Evolutionary conservation across 2,797 vertebrate genomes (phyloP).

Genomic region (Simalia tracyae): DNA sequence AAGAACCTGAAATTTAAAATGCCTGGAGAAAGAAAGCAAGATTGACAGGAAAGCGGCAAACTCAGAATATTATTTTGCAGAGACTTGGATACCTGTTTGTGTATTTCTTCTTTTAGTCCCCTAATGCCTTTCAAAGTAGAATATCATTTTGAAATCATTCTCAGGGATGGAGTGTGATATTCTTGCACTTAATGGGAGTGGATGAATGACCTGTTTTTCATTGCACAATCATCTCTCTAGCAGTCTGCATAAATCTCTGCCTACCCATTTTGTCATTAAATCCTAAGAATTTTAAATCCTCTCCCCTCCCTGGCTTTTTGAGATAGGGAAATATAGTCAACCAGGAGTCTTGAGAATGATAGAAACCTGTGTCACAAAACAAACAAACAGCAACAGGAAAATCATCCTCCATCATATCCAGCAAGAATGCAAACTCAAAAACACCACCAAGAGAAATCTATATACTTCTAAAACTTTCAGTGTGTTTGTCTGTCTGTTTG

Average conservation of each 20-base stretch:
- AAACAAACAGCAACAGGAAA: background rate
- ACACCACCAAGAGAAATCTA: background rate
- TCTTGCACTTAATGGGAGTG: background rate
- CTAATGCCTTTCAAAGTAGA: background rate
- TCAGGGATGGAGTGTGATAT: background rate
- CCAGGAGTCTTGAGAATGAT: background rate
- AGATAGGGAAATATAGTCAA: background rate
- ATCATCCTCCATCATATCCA: background rate
- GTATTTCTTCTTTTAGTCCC: background rate
- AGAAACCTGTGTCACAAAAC: background rate
- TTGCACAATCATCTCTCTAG: background rate
- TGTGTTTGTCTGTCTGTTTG: too few species aligned
- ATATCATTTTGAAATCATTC: background rate
- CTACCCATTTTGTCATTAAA: background rate
- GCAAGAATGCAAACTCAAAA: background rate
- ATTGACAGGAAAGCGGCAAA: background rate
- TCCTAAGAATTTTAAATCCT: background rate
- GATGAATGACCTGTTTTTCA: background rate
- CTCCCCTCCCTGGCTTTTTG: background rate
- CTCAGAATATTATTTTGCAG: background rate
- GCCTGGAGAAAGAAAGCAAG: background rate
- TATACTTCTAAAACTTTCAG: too few species aligned
- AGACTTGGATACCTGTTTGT: background rate
- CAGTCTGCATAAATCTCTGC: background rate
- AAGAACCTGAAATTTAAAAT: background rate